Conservation (phyloP, 1,140 invertebrate genomes). For the Magallana ariakensis region DNA sequence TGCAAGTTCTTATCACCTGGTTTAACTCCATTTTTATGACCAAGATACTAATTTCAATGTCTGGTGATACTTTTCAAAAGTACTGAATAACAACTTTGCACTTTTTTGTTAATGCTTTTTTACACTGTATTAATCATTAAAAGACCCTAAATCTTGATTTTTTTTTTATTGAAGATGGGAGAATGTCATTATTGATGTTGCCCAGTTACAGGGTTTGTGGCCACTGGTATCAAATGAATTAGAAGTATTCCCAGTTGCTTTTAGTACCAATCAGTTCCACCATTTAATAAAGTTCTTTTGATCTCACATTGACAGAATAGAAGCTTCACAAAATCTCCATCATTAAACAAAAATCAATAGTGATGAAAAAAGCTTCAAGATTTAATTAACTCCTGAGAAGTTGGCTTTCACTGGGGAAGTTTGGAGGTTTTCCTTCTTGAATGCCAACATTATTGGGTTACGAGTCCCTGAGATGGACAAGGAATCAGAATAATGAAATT, state of each 20-base stretch:
- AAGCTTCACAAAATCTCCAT: conserved; percentile 33
- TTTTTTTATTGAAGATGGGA: neutral
- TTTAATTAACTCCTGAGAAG: conserved; percentile 28
- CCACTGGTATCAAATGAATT: conserved; percentile 14
- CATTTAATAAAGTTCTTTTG: conserved; percentile 35
- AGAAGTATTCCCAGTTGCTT: conserved; percentile 31
- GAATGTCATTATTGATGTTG: conserved; percentile 2
- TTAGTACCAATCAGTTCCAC: conserved; percentile 20
- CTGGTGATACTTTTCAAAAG: conserved; percentile 24
- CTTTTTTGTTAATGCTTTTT: neutral
- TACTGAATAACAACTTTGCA: conserved; percentile 11
- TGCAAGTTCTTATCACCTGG: neutral
- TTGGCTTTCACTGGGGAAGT: conserved; percentile 22
- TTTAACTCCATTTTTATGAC: neutral
- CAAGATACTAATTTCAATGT: neutral
- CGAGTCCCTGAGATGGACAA: neutral
- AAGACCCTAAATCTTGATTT: conserved; percentile 14
- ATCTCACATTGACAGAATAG: conserved; percentile 28
- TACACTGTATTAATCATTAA: conserved; percentile 31
- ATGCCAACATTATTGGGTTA: conserved; percentile 23
- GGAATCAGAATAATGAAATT: conserved; percentile 11
- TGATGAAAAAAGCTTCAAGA: conserved; percentile 34
- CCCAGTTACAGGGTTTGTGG: neutral
- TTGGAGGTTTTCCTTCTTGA: conserved; percentile 11
- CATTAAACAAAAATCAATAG: conserved; percentile 26